Conservation (phyloP, 2,888 invertebrate species). For the Hypomecis punctinalis region DNA sequence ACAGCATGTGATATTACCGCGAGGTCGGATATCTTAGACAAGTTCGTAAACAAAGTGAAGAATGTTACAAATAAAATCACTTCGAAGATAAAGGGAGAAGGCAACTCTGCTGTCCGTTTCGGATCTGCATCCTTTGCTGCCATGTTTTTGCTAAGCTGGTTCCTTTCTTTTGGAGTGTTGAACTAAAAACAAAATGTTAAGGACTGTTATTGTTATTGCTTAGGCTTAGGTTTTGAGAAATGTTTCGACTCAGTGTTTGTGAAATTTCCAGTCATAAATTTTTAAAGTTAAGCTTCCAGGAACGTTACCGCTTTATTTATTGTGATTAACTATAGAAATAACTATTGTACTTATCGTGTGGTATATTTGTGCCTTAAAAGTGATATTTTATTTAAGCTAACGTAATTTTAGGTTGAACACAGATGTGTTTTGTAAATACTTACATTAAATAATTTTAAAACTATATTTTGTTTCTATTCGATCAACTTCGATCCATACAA, state of each 20-base stretch:
- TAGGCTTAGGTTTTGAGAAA: constrained; percentile 32
- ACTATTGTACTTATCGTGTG: constrained; percentile 57
- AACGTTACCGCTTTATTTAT: constrained; percentile 70
- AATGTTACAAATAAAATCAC: constrained; percentile 69
- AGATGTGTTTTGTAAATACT: constrained; percentile 55
- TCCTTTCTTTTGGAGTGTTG: constrained; percentile 45
- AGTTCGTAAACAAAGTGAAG: constrained; percentile 79
- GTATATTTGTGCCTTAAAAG: constrained; percentile 60
- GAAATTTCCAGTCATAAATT: constrained; percentile 38
- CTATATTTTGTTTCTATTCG: neutral
- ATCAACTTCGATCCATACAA: no score
- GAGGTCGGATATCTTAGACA: constrained; percentile 83
- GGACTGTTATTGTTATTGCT: constrained; percentile 30
- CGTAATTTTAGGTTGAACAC: constrained; percentile 37
- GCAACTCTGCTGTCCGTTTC: constrained; percentile 46
- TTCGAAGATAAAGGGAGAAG: constrained; percentile 42
- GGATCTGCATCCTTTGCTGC: constrained; percentile 53
- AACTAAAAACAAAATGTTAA: constrained; percentile 34
- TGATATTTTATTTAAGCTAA: constrained; percentile 61
- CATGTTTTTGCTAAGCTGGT: constrained; percentile 54
- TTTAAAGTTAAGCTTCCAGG: constrained; percentile 33
- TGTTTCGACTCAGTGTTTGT: constrained; percentile 33
- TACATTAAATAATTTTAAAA: constrained; percentile 34
- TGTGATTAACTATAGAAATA: constrained; percentile 52
- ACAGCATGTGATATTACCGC: constrained; percentile 88